phyloP scores from a whole-genome alignment of 2,113 vertebrate species.

The Sminthopsis crassicaudata region DNA sequence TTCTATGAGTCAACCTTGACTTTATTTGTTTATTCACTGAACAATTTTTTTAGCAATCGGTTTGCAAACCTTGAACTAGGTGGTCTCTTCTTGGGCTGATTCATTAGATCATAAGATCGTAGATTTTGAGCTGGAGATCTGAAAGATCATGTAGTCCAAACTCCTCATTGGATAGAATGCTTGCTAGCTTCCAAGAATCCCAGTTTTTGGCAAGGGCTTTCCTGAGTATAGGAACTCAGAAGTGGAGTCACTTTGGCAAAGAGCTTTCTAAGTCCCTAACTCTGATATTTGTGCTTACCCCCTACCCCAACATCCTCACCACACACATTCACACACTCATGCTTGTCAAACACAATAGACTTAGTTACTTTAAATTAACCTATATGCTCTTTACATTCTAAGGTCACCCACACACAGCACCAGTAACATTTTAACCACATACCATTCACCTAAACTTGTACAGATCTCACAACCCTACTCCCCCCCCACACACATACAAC shows the following conservation, averaged over 20 bases:
- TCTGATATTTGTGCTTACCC: not conserved
- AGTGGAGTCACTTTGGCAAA: not conserved
- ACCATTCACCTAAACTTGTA: not conserved
- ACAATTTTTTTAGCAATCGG: not conserved
- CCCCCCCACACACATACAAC: not conserved
- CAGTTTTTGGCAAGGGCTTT: not conserved
- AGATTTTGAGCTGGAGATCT: not conserved
- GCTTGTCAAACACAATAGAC: not conserved
- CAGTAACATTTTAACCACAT: not conserved
- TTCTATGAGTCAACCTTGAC: not conserved
- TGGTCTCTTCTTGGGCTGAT: not conserved
- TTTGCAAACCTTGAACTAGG: not conserved
- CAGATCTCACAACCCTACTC: not conserved
- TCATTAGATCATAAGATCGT: not conserved
- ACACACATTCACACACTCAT: not conserved
- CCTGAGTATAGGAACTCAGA: not conserved
- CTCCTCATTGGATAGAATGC: not conserved
- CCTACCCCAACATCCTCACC: not conserved
- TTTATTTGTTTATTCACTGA: not conserved
- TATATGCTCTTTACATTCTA: not conserved
- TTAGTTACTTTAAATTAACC: not conserved
- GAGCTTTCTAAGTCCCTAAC: not conserved
- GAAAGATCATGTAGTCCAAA: not conserved
- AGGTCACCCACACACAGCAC: not conserved
- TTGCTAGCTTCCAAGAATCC: not conserved